Percentiles rank a stretch among this genome's conserved stretches.
These are phyloP conservation scores for Bucorvus abyssinicus DNA, from an alignment of 2,797 vertebrate species.

Conservation along the genomic window DNA sequence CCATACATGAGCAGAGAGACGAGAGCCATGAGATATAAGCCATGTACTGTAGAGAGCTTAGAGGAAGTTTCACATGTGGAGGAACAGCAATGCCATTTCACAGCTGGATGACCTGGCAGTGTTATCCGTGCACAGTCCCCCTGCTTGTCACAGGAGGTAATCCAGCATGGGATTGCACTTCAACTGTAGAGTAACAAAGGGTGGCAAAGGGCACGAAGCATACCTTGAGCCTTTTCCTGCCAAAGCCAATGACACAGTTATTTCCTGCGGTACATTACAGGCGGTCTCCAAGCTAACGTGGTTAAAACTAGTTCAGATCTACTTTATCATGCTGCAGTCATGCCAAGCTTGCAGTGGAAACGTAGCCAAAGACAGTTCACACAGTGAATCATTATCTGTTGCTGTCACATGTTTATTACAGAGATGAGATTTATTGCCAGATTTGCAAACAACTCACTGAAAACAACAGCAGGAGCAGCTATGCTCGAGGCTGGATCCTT, in stretches of 20 bases:
- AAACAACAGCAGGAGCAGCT: slow-evolving; percentile 85
- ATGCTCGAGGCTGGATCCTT: slow-evolving; percentile 92
- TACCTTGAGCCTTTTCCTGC: not conserved
- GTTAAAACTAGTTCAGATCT: not conserved
- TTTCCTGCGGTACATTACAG: not conserved
- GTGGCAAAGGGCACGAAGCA: not conserved
- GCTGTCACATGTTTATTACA: slow-evolving; percentile 62
- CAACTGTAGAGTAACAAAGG: not conserved
- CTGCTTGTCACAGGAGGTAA: not conserved
- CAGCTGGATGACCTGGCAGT: not conserved
- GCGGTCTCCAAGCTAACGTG: not conserved
- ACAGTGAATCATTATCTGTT: not conserved
- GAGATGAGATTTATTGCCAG: slow-evolving; percentile 98
- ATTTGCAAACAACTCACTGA: slow-evolving; percentile 96
- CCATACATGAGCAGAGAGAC: not conserved
- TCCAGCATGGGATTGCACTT: not conserved
- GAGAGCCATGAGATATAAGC: not conserved
- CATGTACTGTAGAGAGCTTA: not conserved
- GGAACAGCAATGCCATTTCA: not conserved
- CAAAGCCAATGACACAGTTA: not conserved
- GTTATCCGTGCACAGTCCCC: not conserved
- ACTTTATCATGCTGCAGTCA: not conserved
- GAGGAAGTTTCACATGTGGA: not conserved
- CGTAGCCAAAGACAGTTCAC: not conserved
- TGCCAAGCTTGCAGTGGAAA: not conserved